A percentile compares a stretch with the other conserved stretches of the same genome.
phyloP scores from a whole-genome alignment of 2,113 vertebrate species.

The Eretmochelys imbricata region DNA sequence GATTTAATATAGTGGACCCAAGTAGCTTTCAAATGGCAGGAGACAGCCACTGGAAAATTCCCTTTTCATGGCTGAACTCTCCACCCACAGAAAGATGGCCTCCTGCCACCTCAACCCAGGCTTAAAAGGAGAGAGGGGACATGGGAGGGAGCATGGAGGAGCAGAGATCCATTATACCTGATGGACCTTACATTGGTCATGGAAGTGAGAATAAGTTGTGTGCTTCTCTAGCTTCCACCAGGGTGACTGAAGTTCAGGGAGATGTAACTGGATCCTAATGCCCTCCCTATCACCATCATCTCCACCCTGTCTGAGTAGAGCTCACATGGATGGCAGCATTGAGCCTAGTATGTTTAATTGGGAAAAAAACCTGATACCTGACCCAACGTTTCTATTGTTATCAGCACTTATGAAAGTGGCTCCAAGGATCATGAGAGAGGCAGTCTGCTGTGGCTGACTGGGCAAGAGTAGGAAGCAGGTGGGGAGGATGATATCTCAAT shows the following conservation, averaged over 20 bases:
- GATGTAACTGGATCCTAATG: not conserved
- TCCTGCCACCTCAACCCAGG: not conserved
- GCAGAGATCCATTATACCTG: not conserved
- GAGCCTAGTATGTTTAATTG: not conserved
- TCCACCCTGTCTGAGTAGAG: not conserved
- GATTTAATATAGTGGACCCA: not conserved
- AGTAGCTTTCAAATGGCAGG: not conserved
- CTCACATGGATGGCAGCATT: not conserved
- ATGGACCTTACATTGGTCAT: not conserved
- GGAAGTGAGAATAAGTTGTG: not conserved
- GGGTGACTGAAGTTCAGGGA: not conserved
- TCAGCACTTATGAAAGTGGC: not conserved
- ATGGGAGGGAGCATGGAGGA: not conserved
- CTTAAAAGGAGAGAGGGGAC: not conserved
- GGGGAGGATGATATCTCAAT: not conserved
- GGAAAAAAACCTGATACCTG: not conserved
- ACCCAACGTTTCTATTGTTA: not conserved
- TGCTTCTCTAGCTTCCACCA: not conserved
- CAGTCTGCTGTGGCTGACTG: not conserved
- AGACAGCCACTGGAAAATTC: not conserved
- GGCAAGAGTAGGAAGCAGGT: not conserved
- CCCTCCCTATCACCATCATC: not conserved
- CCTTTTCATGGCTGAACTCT: not conserved
- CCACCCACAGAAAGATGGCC: rapidly evolving
- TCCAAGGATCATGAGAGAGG: not conserved